Conservation (phyloP, 1,140 invertebrate genomes). For the Penaeus indicus region DNA sequence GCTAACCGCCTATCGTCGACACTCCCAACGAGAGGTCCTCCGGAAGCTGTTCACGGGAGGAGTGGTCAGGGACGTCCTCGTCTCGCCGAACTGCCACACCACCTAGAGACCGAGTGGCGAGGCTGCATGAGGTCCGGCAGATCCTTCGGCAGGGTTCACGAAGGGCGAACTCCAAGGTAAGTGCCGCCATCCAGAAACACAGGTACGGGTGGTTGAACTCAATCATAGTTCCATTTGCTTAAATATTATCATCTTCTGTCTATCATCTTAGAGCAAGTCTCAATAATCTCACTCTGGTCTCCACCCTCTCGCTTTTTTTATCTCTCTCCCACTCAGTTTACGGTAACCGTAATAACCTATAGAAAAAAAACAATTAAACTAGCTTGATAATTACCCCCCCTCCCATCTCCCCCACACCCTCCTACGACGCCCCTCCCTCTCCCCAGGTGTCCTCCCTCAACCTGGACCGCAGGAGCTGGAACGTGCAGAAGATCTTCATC, state of each 20-base stretch:
- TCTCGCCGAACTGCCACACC: slow-evolving; percentile 88
- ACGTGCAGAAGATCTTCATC: slow-evolving; percentile 99
- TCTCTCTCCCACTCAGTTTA: neutral
- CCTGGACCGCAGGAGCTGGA: slow-evolving; percentile 98
- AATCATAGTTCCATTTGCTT: no score
- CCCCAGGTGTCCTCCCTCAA: slow-evolving; percentile 92
- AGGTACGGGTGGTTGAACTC: neutral
- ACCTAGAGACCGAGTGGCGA: slow-evolving; percentile 96
- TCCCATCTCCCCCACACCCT: no score
- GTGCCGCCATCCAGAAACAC: neutral
- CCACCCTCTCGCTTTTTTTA: neutral
- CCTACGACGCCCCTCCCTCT: neutral
- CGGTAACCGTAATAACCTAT: no score
- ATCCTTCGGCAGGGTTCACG: slow-evolving; percentile 81
- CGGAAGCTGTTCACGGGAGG: slow-evolving; percentile 94
- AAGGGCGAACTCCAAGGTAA: slow-evolving; percentile 77
- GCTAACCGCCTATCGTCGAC: slow-evolving; percentile 97
- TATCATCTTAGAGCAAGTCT: neutral
- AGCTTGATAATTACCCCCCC: no score
- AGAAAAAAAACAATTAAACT: no score
- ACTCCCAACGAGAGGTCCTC: slow-evolving; percentile 93
- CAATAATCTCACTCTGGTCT: neutral
- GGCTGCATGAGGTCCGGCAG: slow-evolving; percentile 88
- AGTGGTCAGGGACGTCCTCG: slow-evolving; percentile 92
- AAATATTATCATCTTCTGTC: no score